These are phyloP conservation scores for Chaetops frenatus DNA, from an alignment of 2,113 vertebrate genomes.

Conservation along the genomic window DNA sequence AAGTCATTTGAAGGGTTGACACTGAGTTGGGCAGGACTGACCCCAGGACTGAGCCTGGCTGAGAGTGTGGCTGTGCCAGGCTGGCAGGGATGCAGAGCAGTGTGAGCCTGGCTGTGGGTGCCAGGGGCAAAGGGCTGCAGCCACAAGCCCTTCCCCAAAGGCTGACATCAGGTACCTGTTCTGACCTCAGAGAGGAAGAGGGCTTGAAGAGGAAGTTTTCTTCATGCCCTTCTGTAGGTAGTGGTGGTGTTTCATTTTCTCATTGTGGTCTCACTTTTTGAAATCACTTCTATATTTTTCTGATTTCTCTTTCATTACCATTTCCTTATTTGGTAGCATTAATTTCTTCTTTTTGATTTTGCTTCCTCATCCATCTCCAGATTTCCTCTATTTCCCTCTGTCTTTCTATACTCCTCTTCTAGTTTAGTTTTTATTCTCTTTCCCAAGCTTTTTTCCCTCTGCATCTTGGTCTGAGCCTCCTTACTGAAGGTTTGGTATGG, in stretches of 20 bases:
- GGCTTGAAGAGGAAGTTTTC: neutral
- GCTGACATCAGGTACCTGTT: neutral
- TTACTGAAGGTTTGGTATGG: neutral
- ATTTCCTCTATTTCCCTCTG: neutral
- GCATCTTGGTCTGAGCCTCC: neutral
- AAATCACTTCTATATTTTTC: neutral
- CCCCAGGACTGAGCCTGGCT: fast-evolving
- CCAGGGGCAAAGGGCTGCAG: neutral
- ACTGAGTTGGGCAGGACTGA: neutral
- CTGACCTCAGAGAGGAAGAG: neutral
- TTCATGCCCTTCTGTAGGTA: neutral
- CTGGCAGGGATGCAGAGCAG: neutral
- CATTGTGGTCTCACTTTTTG: neutral
- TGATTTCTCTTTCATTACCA: neutral
- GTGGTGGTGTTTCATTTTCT: neutral
- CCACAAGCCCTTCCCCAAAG: neutral
- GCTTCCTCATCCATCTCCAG: neutral
- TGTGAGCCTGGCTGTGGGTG: neutral
- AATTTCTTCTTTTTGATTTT: neutral
- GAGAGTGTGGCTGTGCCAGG: neutral
- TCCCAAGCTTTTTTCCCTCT: neutral
- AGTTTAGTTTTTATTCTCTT: neutral
- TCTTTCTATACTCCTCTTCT: neutral
- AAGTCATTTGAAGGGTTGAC: neutral
- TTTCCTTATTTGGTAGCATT: neutral